A percentile compares a stretch with the other conserved stretches of the same genome.
phyloP scores from a whole-genome alignment of 2,888 invertebrate genomes.

The Tachystola acroxantha region DNA sequence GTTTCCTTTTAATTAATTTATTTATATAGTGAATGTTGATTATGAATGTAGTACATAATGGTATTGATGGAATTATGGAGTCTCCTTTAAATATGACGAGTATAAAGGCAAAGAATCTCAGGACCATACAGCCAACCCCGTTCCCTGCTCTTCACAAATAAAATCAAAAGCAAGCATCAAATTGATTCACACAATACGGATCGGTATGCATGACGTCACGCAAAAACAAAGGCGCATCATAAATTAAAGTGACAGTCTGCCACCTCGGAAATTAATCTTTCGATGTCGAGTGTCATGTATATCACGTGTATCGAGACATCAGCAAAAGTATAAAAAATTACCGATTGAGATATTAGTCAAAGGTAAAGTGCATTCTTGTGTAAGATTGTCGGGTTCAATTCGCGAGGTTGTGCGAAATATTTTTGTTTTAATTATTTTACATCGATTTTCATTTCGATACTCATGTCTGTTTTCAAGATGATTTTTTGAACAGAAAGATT shows the following conservation, averaged over 20 bases:
- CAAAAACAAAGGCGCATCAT: slow-evolving; percentile 68
- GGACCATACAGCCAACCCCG: too few species aligned
- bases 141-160: too few species aligned
- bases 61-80: too few species aligned
- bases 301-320: slow-evolving; percentile 1
- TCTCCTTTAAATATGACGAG: too few species aligned
- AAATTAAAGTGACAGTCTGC: slow-evolving; percentile 72
- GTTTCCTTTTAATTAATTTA: too few species aligned
- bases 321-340: slow-evolving; percentile 43
- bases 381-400: slow-evolving; percentile 60
- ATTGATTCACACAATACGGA: slow-evolving; percentile 43
- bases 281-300: slow-evolving; percentile 62
- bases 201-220: slow-evolving; percentile 59
- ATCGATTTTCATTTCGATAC: neutral
- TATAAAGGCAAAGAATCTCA: too few species aligned
- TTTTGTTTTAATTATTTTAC: neutral
- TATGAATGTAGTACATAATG: too few species aligned
- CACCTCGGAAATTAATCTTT: slow-evolving; percentile 73
- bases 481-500: too few species aligned
- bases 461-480: neutral
- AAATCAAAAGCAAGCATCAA: too few species aligned
- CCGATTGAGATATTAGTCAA: slow-evolving; percentile 58
- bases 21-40: too few species aligned
- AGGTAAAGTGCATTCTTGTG: slow-evolving; percentile 74
- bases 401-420: slow-evolving; percentile 55